phyloP scores from a whole-genome alignment of 2,797 vertebrate species.

The Chiroxiphia lanceolata region DNA sequence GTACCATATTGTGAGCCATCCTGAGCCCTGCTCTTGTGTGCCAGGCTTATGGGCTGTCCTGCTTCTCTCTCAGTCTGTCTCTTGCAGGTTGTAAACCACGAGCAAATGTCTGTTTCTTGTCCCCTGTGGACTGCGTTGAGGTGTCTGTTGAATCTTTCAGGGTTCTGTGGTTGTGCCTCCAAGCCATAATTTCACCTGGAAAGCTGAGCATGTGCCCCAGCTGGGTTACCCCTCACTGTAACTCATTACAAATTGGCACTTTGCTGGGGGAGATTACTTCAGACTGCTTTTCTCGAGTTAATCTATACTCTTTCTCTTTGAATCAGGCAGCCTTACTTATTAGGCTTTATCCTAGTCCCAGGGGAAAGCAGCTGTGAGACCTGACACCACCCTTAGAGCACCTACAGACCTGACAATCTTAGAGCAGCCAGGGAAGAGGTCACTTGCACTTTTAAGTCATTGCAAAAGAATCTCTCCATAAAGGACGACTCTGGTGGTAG shows the following conservation, averaged over 20 bases:
- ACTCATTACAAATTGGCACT: not conserved
- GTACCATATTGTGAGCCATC: slow-evolving; percentile 43
- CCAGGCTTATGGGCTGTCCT: slow-evolving; percentile 10
- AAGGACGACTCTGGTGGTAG: not conserved
- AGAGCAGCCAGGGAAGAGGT: not conserved
- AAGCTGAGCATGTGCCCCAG: not conserved
- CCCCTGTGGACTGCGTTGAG: not conserved
- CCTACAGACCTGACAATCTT: not conserved
- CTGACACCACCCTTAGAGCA: not conserved
- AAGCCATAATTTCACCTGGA: not conserved
- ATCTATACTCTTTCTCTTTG: not conserved
- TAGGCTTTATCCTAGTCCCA: not conserved
- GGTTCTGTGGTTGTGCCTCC: not conserved
- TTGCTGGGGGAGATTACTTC: not conserved
- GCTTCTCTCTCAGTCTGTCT: slow-evolving; percentile 10
- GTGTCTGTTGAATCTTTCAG: not conserved
- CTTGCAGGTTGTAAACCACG: not conserved
- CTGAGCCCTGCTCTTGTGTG: not conserved
- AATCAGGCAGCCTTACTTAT: not conserved
- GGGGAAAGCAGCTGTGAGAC: not conserved
- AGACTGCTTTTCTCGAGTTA: not conserved
- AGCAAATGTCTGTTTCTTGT: not conserved
- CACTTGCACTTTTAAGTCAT: not conserved
- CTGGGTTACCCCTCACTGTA: not conserved
- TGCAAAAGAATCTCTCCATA: not conserved